Conservation (phyloP, 1,140 invertebrate genomes). For the Drosophila ogumai region DNA sequence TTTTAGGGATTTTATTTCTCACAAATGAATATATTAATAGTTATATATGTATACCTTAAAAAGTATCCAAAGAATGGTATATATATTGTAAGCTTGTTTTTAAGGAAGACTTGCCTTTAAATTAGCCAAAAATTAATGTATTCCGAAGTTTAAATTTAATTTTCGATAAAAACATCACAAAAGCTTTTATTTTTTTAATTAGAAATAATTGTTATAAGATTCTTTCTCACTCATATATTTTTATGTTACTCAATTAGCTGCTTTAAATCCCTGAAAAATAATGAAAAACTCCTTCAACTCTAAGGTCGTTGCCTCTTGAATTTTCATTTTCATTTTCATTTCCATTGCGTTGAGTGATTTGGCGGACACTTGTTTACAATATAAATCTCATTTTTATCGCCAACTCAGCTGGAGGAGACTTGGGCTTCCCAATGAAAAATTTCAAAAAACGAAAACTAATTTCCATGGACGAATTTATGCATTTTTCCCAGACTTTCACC, state of each 20-base stretch:
- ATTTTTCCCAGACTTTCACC: conserved; percentile 69
- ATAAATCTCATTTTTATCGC: conserved; percentile 31
- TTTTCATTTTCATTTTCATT: conserved; percentile 18
- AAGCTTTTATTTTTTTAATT: neutral
- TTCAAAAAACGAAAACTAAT: conserved; percentile 34
- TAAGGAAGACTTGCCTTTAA: too few species aligned
- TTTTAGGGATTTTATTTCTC: too few species aligned
- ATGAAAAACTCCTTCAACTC: conserved; percentile 5
- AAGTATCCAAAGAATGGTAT: too few species aligned
- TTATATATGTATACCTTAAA: too few species aligned
- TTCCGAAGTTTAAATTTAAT: neutral
- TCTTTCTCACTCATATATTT: neutral
- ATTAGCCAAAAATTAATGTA: neutral
- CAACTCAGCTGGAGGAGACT: conserved; percentile 8
- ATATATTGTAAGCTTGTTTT: too few species aligned
- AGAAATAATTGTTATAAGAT: neutral
- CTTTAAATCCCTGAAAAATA: neutral
- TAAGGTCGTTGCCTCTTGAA: conserved; percentile 22
- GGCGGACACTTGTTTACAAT: conserved; percentile 28
- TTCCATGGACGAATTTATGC: conserved; percentile 64
- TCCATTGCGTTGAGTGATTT: conserved; percentile 20
- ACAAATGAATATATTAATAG: too few species aligned
- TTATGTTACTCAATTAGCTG: neutral
- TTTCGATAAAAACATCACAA: too few species aligned
- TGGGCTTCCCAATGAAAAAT: conserved; percentile 29